Percentiles rank a stretch among this genome's conserved stretches.
Evolutionary conservation across 1,140 invertebrate species (phyloP).

Genomic region (Apocrypta bakeri): DNA sequence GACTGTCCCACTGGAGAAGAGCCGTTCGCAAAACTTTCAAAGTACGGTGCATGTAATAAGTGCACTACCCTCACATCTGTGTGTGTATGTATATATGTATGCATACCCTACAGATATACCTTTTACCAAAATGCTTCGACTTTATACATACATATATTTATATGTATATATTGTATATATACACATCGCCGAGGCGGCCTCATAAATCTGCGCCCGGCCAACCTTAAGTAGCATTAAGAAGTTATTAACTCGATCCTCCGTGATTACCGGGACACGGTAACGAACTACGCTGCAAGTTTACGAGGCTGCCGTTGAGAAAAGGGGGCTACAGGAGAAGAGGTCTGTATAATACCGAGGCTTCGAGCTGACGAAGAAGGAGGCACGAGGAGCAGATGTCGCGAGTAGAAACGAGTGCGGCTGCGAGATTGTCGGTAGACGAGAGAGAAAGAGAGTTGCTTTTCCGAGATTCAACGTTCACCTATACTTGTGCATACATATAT

Average conservation of each 20-base stretch:
- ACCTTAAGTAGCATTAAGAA: slow-evolving; percentile 60
- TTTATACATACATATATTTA: background rate
- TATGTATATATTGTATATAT: background rate
- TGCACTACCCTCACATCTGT: background rate
- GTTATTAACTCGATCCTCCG: slow-evolving; percentile 57
- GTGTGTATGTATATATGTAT: background rate
- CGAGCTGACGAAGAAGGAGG: background rate
- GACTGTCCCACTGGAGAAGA: background rate
- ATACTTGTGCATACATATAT: too few relatives aligned
- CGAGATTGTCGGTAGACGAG: background rate
- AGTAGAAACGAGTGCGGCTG: background rate
- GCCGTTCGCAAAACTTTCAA: slow-evolving; percentile 32
- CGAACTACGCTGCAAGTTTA: slow-evolving; percentile 40
- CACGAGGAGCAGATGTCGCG: background rate
- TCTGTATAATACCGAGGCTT: background rate
- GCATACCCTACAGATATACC: too few relatives aligned
- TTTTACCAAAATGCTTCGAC: too few relatives aligned
- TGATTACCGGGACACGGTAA: slow-evolving; percentile 41
- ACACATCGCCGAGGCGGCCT: background rate
- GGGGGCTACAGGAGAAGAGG: background rate
- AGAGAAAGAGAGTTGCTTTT: too few relatives aligned
- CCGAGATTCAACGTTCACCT: too few relatives aligned
- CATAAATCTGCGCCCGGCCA: slow-evolving; percentile 55
- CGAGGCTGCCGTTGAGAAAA: slow-evolving; percentile 8
- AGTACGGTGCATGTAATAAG: slow-evolving; percentile 37